phyloP scores from a whole-genome alignment of 2,113 vertebrate species.

The Danionella cerebrum region DNA sequence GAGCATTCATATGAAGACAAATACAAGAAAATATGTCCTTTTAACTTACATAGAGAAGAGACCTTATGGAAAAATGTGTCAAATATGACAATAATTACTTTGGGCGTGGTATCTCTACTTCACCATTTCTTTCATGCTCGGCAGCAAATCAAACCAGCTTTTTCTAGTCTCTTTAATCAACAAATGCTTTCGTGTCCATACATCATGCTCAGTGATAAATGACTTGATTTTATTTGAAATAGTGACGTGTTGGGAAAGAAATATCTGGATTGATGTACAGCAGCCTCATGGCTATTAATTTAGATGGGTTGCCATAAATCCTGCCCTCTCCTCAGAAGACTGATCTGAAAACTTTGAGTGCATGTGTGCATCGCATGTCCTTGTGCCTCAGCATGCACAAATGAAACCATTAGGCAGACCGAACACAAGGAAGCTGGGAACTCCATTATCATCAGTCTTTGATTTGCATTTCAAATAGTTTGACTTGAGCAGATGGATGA shows the following conservation, averaged over 20 bases:
- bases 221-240: conserved; percentile 14
- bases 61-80: not conserved
- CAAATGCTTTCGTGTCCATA: not conserved
- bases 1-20: not conserved
- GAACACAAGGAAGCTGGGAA: conserved; percentile 15
- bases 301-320: conserved; percentile 6
- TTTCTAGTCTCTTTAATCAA: conserved; percentile 5
- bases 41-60: not conserved
- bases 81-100: not conserved
- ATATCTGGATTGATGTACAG: conserved; percentile 22
- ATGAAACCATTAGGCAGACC: not conserved
- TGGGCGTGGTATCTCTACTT: not conserved
- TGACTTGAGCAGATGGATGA: conserved; percentile 19
- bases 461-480: conserved; percentile 40
- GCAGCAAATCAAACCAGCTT: not conserved
- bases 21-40: not conserved
- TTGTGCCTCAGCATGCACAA: conserved; percentile 7
- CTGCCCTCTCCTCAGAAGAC: not conserved
- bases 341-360: too few species aligned
- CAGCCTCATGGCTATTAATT: conserved; percentile 8
- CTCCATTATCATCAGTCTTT: conserved; percentile 1
- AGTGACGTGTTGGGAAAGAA: not conserved
- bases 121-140: not conserved
- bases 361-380: conserved; percentile 14
- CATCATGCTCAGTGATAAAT: conserved; percentile 16